phyloP scores from a whole-genome alignment of 1,140 invertebrate genomes.

The Procambarus clarkii region DNA sequence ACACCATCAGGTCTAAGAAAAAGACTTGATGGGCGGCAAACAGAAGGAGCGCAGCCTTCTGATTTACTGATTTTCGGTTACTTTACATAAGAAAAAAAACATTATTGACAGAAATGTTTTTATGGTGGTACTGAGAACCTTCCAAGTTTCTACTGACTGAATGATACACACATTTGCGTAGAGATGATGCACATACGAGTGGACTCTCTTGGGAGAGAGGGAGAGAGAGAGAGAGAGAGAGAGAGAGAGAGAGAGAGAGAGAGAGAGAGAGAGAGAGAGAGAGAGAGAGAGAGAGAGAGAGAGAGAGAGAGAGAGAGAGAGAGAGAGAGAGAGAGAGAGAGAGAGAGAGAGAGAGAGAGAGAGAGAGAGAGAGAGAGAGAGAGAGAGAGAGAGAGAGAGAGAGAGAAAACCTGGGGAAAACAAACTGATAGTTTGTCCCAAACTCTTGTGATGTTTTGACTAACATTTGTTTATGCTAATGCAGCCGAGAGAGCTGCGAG shows the following conservation, averaged over 20 bases:
- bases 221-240: background rate
- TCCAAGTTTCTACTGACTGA: too few species aligned
- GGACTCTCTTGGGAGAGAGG: too few species aligned
- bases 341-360: constrained; percentile 8
- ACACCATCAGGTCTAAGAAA: too few species aligned
- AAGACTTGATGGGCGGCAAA: too few species aligned
- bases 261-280: background rate
- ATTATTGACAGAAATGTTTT: too few species aligned
- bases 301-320: background rate
- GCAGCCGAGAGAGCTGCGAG: background rate
- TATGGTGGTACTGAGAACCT: too few species aligned
- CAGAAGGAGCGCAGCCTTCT: too few species aligned
- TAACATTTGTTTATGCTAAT: background rate
- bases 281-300: background rate
- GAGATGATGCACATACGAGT: too few species aligned
- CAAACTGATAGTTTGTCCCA: background rate
- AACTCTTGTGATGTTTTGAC: constrained; percentile 3
- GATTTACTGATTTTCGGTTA: too few species aligned
- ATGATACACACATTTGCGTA: too few species aligned
- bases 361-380: constrained; percentile 5
- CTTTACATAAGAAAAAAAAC: too few species aligned
- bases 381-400: background rate
- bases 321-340: background rate
- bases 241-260: background rate
- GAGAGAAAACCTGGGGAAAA: too few species aligned